Evolutionary conservation across 2,888 invertebrate species (phyloP).

Genomic region (Drosophila falleni): DNA sequence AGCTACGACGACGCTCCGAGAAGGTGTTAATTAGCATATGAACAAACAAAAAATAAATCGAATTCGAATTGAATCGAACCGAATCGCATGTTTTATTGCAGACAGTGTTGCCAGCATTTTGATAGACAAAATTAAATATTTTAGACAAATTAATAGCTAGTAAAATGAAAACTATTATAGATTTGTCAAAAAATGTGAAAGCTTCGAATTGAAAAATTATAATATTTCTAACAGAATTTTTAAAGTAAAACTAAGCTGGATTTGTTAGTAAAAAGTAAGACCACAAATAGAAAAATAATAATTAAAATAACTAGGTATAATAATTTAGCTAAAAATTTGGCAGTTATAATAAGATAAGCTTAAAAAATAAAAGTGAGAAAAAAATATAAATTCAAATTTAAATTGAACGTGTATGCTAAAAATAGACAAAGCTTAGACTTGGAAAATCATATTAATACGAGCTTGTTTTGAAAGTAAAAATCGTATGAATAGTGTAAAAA

Average conservation of each 20-base stretch:
- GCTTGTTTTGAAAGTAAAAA: no score
- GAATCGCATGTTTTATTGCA: neutral
- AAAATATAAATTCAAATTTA: no score
- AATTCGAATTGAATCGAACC: conserved; percentile 1
- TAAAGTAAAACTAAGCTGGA: neutral
- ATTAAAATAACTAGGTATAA: no score
- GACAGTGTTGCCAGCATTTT: neutral
- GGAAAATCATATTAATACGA: neutral
- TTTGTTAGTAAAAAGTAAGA: neutral
- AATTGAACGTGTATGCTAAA: neutral
- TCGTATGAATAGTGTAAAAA: no score
- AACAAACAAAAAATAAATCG: conserved; percentile 42
- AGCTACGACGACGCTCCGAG: conserved; percentile 32
- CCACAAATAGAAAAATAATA: no score
- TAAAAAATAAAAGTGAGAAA: no score
- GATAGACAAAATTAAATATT: neutral
- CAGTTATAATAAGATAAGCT: no score
- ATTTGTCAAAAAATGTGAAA: no score
- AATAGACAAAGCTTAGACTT: neutral
- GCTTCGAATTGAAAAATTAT: no score
- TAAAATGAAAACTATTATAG: no score
- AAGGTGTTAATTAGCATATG: conserved; percentile 80
- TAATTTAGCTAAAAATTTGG: no score
- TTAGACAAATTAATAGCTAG: neutral
- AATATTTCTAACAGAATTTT: neutral